phyloP scores from a whole-genome alignment of 2,888 invertebrate species.

The Rhogogaster chlorosoma region DNA sequence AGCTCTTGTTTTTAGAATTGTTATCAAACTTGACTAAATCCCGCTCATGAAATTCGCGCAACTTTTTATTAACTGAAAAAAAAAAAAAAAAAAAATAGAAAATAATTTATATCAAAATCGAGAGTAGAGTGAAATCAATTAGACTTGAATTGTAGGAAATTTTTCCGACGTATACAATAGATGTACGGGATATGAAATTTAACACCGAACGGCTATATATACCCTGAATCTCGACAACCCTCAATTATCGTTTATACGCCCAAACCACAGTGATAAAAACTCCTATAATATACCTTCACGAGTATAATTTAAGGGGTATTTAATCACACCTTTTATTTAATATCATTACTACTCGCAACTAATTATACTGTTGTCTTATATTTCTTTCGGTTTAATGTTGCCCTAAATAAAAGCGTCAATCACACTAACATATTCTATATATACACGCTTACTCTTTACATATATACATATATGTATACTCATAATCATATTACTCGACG shows the following conservation, averaged over 20 bases:
- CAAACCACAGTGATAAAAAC: not conserved
- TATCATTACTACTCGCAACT: not conserved
- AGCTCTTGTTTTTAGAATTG: not conserved
- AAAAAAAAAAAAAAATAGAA: not conserved
- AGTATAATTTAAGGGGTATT: not conserved
- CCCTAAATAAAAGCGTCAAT: not conserved
- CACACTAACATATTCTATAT: not conserved
- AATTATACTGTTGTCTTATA: not conserved
- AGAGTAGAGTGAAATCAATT: too few relatives aligned
- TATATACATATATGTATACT: not conserved
- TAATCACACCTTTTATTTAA: constrained; percentile 15
- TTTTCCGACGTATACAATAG: not conserved
- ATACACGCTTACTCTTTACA: too few relatives aligned
- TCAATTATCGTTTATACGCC: constrained; percentile 16
- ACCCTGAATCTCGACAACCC: not conserved
- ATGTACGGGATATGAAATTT: not conserved
- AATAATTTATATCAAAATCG: not conserved
- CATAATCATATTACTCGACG: not conserved
- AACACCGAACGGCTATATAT: not conserved
- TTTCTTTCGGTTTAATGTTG: not conserved
- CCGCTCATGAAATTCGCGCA: not conserved
- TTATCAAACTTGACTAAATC: not conserved
- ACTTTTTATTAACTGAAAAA: not conserved
- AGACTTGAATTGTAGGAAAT: not conserved
- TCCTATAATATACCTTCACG: not conserved